Conservation (phyloP, 1,140 invertebrate genomes). For the Scylla paramamosain region DNA sequence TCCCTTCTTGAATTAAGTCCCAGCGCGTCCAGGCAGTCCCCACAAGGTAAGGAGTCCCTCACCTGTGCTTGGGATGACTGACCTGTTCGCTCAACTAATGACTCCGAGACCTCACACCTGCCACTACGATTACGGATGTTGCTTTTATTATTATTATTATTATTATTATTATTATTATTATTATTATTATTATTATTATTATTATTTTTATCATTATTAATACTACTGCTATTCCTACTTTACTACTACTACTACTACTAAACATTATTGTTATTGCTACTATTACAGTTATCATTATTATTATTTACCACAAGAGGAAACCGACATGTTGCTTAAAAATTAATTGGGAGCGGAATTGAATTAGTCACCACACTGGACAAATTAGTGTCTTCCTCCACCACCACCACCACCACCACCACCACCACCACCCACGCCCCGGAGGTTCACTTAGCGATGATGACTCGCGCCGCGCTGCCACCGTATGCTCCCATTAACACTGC, state of each 20-base stretch:
- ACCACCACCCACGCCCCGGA: neutral
- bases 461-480: neutral
- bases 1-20: neutral
- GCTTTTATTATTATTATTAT: constrained; percentile 3
- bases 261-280: too few relatives aligned
- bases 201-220: neutral
- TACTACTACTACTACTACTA: too few relatives aligned
- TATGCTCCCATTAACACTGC: neutral
- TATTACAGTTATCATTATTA: too few relatives aligned
- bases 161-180: neutral
- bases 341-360: too few relatives aligned
- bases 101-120: neutral
- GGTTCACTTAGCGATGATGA: neutral
- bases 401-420: neutral
- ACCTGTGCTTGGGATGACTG: neutral
- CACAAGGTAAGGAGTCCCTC: neutral
- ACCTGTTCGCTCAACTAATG: neutral
- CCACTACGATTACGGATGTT: neutral
- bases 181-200: neutral
- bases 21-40: neutral
- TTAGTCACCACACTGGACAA: too few relatives aligned
- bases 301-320: too few relatives aligned
- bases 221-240: neutral
- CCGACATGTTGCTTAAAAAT: too few relatives aligned
- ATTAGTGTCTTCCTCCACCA: neutral